These are phyloP conservation scores for Xestia rhomboidea DNA, from an alignment of 2,888 invertebrate genomes.

Conservation along the genomic window DNA sequence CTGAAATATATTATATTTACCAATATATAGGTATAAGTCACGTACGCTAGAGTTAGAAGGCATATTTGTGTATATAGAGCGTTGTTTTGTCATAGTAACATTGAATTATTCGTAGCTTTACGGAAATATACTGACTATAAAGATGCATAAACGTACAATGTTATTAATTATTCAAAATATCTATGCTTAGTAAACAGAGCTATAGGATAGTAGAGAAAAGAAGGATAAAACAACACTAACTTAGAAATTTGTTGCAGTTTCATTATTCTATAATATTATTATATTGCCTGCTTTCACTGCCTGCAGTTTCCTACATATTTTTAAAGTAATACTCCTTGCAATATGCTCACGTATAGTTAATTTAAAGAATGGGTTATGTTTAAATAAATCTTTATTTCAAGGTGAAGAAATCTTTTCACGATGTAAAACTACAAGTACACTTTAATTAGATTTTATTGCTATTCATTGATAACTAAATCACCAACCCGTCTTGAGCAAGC, in stretches of 20 bases:
- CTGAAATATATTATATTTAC: constrained; percentile 60
- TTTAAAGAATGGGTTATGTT: not conserved
- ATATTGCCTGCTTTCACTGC: not conserved
- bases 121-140: not conserved
- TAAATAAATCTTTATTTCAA: not conserved
- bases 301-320: not conserved
- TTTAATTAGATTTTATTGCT: not conserved
- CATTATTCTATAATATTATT: not conserved
- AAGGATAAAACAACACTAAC: not conserved
- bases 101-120: not conserved
- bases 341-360: not conserved
- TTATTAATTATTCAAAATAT: not conserved
- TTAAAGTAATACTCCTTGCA: not conserved
- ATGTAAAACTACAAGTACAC: not conserved
- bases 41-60: constrained; percentile 42
- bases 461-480: not conserved
- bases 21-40: constrained; percentile 50
- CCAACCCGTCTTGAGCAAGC: too few species aligned
- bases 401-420: not conserved
- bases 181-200: not conserved
- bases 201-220: not conserved
- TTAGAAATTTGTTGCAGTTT: constrained; percentile 6
- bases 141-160: not conserved
- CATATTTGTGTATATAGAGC: constrained; percentile 28
- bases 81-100: constrained; percentile 44